Evolutionary conservation across 2,888 invertebrate species (phyloP).

Genomic region (Deilephila elpenor): DNA sequence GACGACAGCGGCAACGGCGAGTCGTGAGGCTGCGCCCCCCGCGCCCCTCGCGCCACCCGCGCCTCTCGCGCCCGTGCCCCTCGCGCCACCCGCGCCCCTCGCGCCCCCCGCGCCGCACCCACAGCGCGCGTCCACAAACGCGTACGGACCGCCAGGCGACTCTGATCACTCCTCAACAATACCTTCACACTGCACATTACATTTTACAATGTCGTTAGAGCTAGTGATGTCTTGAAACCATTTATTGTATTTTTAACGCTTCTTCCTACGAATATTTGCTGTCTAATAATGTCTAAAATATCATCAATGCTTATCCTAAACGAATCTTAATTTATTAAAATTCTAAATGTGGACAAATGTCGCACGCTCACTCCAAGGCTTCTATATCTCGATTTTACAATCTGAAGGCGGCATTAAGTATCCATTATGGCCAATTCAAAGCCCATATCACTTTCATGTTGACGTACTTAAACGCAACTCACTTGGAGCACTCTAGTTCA

Average conservation of each 20-base stretch:
- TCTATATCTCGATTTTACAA: background rate
- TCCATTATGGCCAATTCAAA: constrained; percentile 14
- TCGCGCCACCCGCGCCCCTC: constrained; percentile 36
- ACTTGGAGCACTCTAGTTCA: background rate
- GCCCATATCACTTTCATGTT: constrained; percentile 2
- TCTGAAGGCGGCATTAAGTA: background rate
- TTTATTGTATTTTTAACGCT: too few relatives aligned
- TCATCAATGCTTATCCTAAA: background rate
- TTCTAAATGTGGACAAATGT: background rate
- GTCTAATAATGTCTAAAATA: too few relatives aligned
- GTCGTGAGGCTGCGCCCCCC: constrained; percentile 87
- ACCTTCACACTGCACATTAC: background rate
- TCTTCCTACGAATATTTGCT: too few relatives aligned
- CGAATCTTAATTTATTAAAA: background rate
- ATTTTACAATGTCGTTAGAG: background rate
- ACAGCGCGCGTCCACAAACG: constrained; percentile 42
- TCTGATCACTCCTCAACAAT: constrained; percentile 28
- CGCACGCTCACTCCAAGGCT: background rate
- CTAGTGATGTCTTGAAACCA: too few relatives aligned
- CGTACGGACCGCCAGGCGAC: constrained; percentile 49
- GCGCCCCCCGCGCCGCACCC: constrained; percentile 31
- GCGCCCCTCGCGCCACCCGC: constrained; percentile 35
- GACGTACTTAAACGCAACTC: constrained; percentile 28
- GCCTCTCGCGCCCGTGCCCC: background rate
- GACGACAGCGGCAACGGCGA: constrained; percentile 97